These are phyloP conservation scores for Mungos mungo DNA, from an alignment of 2,113 vertebrate species.

Conservation along the genomic window DNA sequence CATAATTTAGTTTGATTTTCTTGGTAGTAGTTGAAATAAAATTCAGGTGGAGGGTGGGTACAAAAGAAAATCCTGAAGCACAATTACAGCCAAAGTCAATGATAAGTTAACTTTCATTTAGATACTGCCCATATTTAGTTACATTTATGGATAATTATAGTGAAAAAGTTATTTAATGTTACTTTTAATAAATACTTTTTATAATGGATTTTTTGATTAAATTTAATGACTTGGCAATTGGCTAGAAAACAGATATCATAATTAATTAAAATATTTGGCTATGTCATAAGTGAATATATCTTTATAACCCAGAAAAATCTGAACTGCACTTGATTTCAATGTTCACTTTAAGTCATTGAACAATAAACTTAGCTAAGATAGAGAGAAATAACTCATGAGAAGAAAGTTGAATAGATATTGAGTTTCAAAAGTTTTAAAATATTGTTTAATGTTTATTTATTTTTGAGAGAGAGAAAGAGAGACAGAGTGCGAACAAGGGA, in stretches of 20 bases:
- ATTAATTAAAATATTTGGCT: conserved; percentile 26
- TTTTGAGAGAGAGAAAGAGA: too few relatives aligned
- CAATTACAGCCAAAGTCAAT: not conserved
- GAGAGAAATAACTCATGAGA: not conserved
- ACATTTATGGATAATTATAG: not conserved
- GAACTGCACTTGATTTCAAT: not conserved
- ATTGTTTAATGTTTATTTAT: too few relatives aligned
- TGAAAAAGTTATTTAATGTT: not conserved
- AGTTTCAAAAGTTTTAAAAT: not conserved
- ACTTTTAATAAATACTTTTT: not conserved
- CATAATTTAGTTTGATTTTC: not conserved
- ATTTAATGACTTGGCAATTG: not conserved
- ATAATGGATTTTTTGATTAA: not conserved
- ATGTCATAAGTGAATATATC: not conserved
- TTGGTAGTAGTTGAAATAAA: not conserved
- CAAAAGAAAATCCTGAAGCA: not conserved
- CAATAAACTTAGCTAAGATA: not conserved
- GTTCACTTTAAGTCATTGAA: not conserved
- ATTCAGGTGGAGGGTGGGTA: not conserved
- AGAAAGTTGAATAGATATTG: not conserved
- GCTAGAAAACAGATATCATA: not conserved
- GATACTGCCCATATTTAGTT: not conserved
- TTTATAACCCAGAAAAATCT: not conserved
- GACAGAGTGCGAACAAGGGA: too few relatives aligned
- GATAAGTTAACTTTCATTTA: not conserved